Base-by-base conservation (phyloP, 2,888 invertebrate species). In the Phorcus lineatus region DNA sequence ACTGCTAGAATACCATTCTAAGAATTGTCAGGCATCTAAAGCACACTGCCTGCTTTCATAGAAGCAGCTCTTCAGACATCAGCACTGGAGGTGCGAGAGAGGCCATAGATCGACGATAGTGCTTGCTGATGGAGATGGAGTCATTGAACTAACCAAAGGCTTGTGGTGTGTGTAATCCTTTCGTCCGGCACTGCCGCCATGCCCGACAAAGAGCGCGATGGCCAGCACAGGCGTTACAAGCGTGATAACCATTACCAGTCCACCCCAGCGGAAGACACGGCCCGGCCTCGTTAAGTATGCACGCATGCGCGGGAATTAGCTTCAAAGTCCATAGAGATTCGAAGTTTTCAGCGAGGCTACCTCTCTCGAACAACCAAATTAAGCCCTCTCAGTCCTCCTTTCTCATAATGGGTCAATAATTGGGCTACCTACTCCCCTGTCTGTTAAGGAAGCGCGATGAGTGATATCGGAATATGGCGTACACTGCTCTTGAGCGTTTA, bases 251-350 rank as follows among this genome's bases (percentile, higher is more conserved):
- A 70, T 70, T 70, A 70, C 70, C 19, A 70, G 36, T 70, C 70
- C 19, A 11, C 19, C 40, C 70, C 70, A 70, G 70, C 70, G 70
- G 70, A 70, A 70, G 70, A 36, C 70, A 70, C 36, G 70, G 70
- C 70, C 70, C 31, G 70, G 70, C 40, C 70, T 70, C 36, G 36
- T 70, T 70, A 36, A 19, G 36, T 70, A 70, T 70, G 70, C 70
- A 70, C 70, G 70, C 70, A 70, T 70, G 70, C 70, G 70, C 70
- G 70, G 70, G 40, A 70, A 70, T 70, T 40, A 70, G 70, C 70
- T 70, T 70, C 70, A 70, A 70, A 70, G 70, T 70, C 70, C 70
- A 36, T 36, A 36, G 70, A 70, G 70, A 70, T 70, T 70, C 70
- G 36, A 70, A 70, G 70, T 70, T 70, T 70, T 28, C 36, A 31